Base-by-base conservation (phyloP, 2,888 invertebrate genomes). In the Gasteruption jaculator region DNA sequence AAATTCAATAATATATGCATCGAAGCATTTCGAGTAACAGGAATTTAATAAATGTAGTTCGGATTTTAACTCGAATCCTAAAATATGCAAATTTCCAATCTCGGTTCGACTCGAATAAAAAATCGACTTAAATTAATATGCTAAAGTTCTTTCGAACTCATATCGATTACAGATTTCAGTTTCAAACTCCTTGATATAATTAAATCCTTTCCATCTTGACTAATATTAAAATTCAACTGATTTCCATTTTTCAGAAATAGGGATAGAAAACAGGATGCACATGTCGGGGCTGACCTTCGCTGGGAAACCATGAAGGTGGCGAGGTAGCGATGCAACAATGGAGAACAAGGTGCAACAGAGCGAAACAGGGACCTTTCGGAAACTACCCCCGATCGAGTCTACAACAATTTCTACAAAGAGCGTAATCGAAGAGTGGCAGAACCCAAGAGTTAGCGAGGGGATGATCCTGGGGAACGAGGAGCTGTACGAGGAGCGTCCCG, bases 271-370 rank as follows among this genome's bases (percentile, higher is more conserved):
- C 32, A 57, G 64, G 16, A 61, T 68, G 56, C 58, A 64, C 43
- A 65, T 62, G 56, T 48, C 57, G 2, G 63, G 56, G n/a, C 59
- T 60, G 32, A 68, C 65, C 1, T 68, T 70, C 36, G 63, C 61
- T 8, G 54, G 57, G 2, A 70, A 70, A 43, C 68, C 70, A 58
- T 70, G 70, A 70, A 68, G 60, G 56, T 65, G 68, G 68, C 63
- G 60, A 67, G 70, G 63, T 65, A 68, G 63, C 54, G 61, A 63
- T 54, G 60, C 36, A 43, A 50, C 43, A 37, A 45, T 41, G 27
- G 38, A 49, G 8, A 24, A 45, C 5, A 43, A 47, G 10, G 11
- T 36, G 10, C 47, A 42, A 30, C 46, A 48, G n/a, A 44, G 45
- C 18, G 42, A 53, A 37, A 37, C 41, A 8, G 26, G 42, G 15